Base-by-base conservation (phyloP, 2,888 invertebrate genomes). In the Stenoptilia bipunctidactyla region DNA sequence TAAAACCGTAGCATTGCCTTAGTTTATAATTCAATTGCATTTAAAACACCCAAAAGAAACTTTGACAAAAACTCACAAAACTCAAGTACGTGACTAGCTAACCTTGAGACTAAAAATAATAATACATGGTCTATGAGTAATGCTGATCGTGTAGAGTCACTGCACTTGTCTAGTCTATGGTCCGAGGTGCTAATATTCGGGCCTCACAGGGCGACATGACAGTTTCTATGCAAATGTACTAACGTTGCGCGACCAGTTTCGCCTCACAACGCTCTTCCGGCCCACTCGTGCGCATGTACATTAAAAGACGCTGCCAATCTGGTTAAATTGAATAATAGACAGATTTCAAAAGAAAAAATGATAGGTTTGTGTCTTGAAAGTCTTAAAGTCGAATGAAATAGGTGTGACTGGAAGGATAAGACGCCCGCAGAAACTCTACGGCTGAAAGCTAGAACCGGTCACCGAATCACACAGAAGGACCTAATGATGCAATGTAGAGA, bases 171-270 rank as follows among this genome's bases (percentile, higher is more conserved):
- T 42, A 38, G 42, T 40, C 30, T 30, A 12, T 30, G 30, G 30
- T 30, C 30, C 9, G 10, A 30, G 9, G 77, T 74, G 79, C 72
- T 79, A 79, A 79, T 75, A 62, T 67, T 41, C 58, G 62, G 64
- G 58, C 52, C 51, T 50, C 61, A 57, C 70, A 68, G 70, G 67
- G 71, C 76, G 70, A 63, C 65, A 57, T 73, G 79, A 77, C 82
- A 80, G 80, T 82, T 79, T 80, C 82, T 83, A 83, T 82, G 83
- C 82, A 82, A 83, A 83, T 83, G 70, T 20, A 20, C 20, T 8
- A 70, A 71, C 77, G 75, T 69, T 65, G 66, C 66, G 63, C 65
- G 77, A 80, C 83, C 75, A 77, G 82, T 83, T 82, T 73, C 61
- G 70, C 64, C 63, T 65, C 64, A 56, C 54, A 45, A 57, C 66